Conservation (phyloP, 2,113 vertebrate species). For the Taxidea taxus region DNA sequence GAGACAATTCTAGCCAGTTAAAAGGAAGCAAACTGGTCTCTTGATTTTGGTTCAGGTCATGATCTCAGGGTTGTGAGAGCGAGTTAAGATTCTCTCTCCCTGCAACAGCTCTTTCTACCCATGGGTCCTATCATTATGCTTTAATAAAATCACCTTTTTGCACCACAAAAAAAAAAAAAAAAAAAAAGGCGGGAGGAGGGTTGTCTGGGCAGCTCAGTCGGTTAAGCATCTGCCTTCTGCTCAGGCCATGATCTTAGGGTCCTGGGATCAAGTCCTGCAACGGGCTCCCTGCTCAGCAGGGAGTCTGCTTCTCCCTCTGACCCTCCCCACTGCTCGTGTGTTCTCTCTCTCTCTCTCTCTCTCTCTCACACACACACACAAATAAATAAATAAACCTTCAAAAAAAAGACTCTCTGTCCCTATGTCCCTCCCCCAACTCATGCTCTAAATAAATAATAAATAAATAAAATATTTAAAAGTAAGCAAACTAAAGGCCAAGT, state of each 20-base stretch:
- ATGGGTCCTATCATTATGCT: background rate
- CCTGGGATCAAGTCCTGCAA: no score
- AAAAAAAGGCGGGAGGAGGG: no score
- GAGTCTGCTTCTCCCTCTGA: no score
- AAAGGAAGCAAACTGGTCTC: background rate
- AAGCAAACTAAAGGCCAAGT: background rate
- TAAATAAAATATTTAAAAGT: background rate
- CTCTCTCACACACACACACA: no score
- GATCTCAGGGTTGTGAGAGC: background rate
- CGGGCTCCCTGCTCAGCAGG: no score
- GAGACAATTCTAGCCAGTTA: background rate
- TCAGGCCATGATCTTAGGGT: no score
- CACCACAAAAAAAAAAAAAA: background rate
- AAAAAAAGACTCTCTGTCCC: background rate
- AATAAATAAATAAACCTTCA: background rate
- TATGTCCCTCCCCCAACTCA: background rate
- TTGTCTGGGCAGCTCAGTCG: no score
- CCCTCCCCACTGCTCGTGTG: no score
- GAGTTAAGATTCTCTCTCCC: background rate
- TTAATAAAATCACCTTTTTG: background rate
- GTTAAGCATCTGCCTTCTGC: no score
- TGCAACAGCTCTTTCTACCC: background rate
- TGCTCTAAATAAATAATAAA: background rate
- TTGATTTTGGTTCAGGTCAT: background rate
- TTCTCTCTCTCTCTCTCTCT: no score